Evolutionary conservation across 2,797 vertebrate species (phyloP).

Genomic region (Ceyx erithaca): DNA sequence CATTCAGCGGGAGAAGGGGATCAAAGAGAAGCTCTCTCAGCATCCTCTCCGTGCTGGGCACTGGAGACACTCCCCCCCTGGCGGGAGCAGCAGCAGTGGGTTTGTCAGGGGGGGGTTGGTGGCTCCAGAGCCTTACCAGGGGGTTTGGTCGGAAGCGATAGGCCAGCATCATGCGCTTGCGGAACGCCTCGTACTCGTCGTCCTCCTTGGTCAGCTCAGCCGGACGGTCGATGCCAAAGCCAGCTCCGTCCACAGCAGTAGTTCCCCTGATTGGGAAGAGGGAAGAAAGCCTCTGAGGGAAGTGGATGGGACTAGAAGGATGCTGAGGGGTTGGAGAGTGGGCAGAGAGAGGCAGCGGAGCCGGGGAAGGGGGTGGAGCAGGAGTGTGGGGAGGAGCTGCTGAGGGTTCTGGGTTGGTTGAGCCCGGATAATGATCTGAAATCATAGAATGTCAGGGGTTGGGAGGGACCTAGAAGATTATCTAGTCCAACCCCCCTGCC

Average conservation of each 20-base stretch:
- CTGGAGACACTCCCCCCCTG: neutral
- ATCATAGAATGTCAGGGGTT: too few species aligned
- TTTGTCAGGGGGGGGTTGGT: neutral
- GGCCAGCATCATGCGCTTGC: slow-evolving; percentile 98
- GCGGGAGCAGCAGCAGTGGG: neutral
- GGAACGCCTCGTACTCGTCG: slow-evolving; percentile 95
- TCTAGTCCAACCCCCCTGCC: too few species aligned
- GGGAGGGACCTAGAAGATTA: too few species aligned
- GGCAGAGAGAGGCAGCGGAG: neutral
- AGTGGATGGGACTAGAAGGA: neutral
- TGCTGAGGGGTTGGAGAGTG: neutral
- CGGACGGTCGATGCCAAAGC: slow-evolving; percentile 92
- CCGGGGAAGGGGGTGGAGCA: neutral
- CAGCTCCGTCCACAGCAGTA: slow-evolving; percentile 89
- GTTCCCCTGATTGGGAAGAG: slow-evolving; percentile 79
- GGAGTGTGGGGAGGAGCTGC: neutral
- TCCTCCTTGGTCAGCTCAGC: slow-evolving; percentile 89
- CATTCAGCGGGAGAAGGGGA: neutral
- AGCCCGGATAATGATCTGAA: neutral
- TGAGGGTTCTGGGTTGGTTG: neutral
- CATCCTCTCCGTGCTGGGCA: neutral
- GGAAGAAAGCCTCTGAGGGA: neutral
- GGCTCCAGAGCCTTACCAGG: slow-evolving; percentile 77
- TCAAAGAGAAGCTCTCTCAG: neutral
- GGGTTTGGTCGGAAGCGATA: slow-evolving; percentile 97